A percentile compares a stretch with the other conserved stretches of the same genome.
Evolutionary conservation across 2,113 vertebrate species (phyloP).

Genomic region (Podilymbus podiceps): DNA sequence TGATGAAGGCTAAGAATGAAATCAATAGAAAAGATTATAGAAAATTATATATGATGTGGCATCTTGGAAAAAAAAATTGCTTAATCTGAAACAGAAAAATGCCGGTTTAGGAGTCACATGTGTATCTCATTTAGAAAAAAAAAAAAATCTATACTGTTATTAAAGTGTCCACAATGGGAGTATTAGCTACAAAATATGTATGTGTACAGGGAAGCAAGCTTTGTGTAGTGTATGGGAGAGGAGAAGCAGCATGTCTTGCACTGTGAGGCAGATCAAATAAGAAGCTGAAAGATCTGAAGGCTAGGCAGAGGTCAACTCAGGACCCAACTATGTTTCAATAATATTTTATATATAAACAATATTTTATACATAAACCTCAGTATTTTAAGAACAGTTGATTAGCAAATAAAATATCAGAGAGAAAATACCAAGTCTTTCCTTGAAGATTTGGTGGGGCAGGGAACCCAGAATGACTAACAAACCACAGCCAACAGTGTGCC

Average conservation of each 20-base stretch:
- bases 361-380: neutral
- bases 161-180: slow-evolving; percentile 56
- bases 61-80: neutral
- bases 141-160: slow-evolving; percentile 39
- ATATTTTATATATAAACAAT: neutral
- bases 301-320: slow-evolving; percentile 23
- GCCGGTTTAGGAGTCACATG: slow-evolving; percentile 1
- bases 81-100: slow-evolving; percentile 53
- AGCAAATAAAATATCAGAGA: neutral
- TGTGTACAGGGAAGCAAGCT: slow-evolving; percentile 11
- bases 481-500: neutral
- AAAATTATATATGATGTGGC: slow-evolving; percentile 36
- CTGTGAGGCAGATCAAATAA: neutral
- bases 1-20: neutral
- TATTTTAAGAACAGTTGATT: slow-evolving; percentile 1
- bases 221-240: neutral
- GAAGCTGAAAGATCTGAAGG: neutral
- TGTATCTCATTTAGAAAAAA: slow-evolving; percentile 48
- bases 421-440: neutral
- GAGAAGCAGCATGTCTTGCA: neutral
- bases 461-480: neutral
- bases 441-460: neutral
- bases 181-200: slow-evolving; percentile 64
- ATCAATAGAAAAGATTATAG: slow-evolving; percentile 26
- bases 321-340: neutral